Percentiles rank a stretch among this genome's conserved stretches.
Conservation (phyloP, 1,140 invertebrate species). For the Pinna nobilis region DNA sequence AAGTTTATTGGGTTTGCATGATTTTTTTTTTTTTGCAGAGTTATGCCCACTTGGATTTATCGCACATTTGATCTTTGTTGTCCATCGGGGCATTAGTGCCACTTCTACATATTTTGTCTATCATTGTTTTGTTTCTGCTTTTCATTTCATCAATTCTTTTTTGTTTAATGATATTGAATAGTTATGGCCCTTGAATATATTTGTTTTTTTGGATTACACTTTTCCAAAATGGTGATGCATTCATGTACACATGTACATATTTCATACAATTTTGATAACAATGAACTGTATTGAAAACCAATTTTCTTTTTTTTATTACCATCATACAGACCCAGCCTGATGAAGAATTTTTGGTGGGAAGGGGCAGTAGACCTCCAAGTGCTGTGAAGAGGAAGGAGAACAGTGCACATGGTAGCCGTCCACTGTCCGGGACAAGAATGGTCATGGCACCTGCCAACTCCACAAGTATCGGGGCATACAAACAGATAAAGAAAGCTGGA, state of each 20-base stretch:
- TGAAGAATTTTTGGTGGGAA: slow-evolving; percentile 54
- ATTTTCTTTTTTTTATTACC: background rate
- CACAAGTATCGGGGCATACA: slow-evolving; percentile 64
- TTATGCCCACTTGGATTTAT: no score
- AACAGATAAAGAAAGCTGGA: slow-evolving; percentile 63
- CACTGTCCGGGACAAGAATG: slow-evolving; percentile 41
- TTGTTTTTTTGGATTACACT: background rate
- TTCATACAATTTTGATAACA: background rate
- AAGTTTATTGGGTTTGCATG: no score
- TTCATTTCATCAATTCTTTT: no score
- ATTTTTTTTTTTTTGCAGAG: no score
- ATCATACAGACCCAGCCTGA: background rate
- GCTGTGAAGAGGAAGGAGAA: slow-evolving; percentile 32
- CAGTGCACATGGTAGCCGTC: slow-evolving; percentile 28
- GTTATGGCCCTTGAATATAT: background rate
- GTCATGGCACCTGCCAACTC: slow-evolving; percentile 57
- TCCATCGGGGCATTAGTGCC: no score
- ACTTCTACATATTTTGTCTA: no score
- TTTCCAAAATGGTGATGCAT: no score
- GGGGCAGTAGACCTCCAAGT: slow-evolving; percentile 45
- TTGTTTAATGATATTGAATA: no score
- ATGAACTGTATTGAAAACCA: background rate
- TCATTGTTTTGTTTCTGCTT: no score
- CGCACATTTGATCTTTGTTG: no score
- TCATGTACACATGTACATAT: no score